phyloP scores from a whole-genome alignment of 2,797 vertebrate genomes.

The Hydrocynus forskahlii region DNA sequence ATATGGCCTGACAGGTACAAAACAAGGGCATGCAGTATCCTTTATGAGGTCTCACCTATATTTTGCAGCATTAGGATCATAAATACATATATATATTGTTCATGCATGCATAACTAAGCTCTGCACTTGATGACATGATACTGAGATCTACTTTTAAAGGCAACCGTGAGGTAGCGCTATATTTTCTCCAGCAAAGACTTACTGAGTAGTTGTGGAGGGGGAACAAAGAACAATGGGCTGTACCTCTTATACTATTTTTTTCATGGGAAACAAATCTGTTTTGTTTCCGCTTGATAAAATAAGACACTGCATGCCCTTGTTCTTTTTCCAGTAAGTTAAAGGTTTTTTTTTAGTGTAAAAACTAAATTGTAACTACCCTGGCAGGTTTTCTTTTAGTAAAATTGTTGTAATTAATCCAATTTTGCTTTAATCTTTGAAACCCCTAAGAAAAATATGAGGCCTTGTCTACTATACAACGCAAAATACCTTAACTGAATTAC shows the following conservation, averaged over 20 bases:
- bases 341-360: background rate
- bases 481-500: background rate
- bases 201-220: background rate
- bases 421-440: background rate
- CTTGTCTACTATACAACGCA: background rate
- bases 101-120: slow-evolving; percentile 10
- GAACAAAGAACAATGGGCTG: background rate
- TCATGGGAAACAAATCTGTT: background rate
- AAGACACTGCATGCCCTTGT: background rate
- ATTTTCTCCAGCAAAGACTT: background rate
- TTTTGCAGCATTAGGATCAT: background rate
- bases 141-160: background rate
- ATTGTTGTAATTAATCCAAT: background rate
- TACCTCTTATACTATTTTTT: background rate
- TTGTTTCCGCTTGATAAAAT: background rate
- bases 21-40: background rate
- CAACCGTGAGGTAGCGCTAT: background rate
- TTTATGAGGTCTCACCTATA: background rate
- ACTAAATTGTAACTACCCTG: background rate
- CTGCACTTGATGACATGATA: background rate
- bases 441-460: background rate
- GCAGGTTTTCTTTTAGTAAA: no score
- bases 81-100: background rate
- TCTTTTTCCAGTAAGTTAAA: background rate
- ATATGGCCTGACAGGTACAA: background rate